A percentile compares a stretch with the other conserved stretches of the same genome.
Conservation (phyloP, 2,113 vertebrate genomes). For the Phylloscopus trochilus region DNA sequence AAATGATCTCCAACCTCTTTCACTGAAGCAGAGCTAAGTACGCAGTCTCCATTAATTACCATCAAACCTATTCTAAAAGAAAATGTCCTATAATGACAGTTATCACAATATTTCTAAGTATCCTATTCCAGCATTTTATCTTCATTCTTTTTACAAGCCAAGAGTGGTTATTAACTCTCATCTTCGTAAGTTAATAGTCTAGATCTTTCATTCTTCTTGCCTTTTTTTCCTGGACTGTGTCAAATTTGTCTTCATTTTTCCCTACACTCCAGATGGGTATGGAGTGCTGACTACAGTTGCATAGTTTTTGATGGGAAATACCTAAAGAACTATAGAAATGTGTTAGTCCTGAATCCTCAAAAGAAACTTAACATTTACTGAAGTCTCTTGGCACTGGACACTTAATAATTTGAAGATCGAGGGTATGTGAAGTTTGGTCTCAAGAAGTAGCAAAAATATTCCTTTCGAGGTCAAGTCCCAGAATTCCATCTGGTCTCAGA, state of each 20-base stretch:
- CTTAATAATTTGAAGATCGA: not conserved
- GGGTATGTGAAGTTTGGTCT: not conserved
- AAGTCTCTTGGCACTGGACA: not conserved
- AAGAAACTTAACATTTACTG: not conserved
- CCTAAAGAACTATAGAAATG: not conserved
- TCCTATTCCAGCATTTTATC: not conserved
- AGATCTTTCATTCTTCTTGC: not conserved
- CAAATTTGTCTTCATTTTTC: not conserved
- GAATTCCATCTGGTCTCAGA: not conserved
- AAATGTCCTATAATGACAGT: not conserved
- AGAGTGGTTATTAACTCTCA: not conserved
- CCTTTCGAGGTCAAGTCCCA: not conserved
- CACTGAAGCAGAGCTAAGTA: not conserved
- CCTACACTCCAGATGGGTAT: not conserved
- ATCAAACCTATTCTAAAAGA: not conserved
- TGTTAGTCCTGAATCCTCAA: not conserved
- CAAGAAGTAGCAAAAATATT: not conserved
- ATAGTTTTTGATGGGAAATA: not conserved
- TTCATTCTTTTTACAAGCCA: not conserved
- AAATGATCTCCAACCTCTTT: not conserved
- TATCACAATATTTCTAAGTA: not conserved
- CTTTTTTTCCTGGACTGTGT: not conserved
- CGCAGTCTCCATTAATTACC: accelerated
- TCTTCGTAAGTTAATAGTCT: not conserved
- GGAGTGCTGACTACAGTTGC: not conserved